Base-by-base conservation (phyloP, 92 coral and sea anemone species). In the Phenganax marumi region DNA sequence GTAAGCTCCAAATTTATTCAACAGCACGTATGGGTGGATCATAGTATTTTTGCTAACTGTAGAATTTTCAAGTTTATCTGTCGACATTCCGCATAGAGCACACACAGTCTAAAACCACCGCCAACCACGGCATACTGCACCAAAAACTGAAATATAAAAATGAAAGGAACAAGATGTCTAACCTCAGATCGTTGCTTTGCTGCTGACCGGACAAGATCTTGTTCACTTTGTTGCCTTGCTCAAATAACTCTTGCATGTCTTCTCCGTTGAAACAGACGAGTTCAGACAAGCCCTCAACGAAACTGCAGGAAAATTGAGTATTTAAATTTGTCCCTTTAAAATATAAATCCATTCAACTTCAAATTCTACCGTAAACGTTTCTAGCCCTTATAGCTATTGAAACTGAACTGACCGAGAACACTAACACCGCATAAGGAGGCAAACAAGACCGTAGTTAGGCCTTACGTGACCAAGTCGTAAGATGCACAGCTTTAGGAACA, bases 161-260 rank as follows among this genome's bases (percentile, higher is more conserved):
- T 33, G 5, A 25, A 66, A 33, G 50, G 9, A n/a, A 16, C 50
- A n/a, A 25, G 43, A 5, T 53, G 24, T 79, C 58, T 56, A 80
- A 93, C 98, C 94, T 92, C 69, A 93, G 75, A 18, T 90, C 91
- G 52, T 81, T 81, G 23, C 92, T 88, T 85, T 91, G 91, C 86
- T 95, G 88, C 84, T 95, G 97, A 57, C 85, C 89, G 11, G 98
- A 95, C 25, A 92, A 90, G 86, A 95, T 87, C 63, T 93, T 90
- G 71, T 91, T 88, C 11, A 95, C 96, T 86, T 97, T 87, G 90
- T 92, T 95, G 60, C 98, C 98, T 81, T 95, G 98, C 70, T 95
- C 98, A 86, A 85, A 95, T 13, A 95, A 89, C 58, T 92, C 88
- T 68, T 90, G 88, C 64, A 95, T 86, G 66, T 95, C 98, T 51